phyloP scores from a whole-genome alignment of 1,140 invertebrate species.

The Adelges cooleyi region DNA sequence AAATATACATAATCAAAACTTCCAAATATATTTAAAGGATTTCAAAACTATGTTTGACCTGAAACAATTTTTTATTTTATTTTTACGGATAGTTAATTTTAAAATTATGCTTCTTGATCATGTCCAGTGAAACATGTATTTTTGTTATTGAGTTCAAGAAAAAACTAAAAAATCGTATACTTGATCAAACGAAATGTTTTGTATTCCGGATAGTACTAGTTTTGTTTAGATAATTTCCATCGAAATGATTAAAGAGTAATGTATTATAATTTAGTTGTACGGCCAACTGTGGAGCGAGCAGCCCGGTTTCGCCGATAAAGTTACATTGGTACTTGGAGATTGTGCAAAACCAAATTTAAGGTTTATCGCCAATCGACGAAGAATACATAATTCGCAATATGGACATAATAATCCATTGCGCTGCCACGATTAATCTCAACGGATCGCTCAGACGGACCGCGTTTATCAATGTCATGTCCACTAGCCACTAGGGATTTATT shows the following conservation, averaged over 20 bases:
- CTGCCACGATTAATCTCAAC: constrained; percentile 73
- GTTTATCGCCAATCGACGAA: constrained; percentile 37
- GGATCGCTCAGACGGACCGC: constrained; percentile 32
- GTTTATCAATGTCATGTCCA: constrained; percentile 10
- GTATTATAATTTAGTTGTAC: constrained; percentile 43
- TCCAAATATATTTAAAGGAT: too few relatives aligned
- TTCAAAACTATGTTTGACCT: too few relatives aligned
- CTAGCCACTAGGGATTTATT: constrained; percentile 24
- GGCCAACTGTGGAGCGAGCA: constrained; percentile 30
- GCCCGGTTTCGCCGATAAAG: constrained; percentile 35
- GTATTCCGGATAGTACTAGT: constrained; percentile 53
- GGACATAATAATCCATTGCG: constrained; percentile 78
- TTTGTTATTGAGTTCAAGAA: constrained; percentile 56
- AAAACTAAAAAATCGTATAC: constrained; percentile 49
- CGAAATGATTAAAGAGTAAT: constrained; percentile 16
- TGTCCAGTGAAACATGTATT: constrained; percentile 52
- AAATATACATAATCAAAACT: too few relatives aligned
- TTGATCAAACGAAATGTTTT: constrained; percentile 51
- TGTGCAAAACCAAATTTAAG: constrained; percentile 39
- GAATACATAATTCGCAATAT: constrained; percentile 53
- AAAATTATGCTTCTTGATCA: constrained; percentile 44
- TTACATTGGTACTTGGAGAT: constrained; percentile 43
- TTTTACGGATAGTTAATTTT: too few relatives aligned
- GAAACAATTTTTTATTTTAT: too few relatives aligned
- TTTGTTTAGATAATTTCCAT: too few relatives aligned